phyloP scores from a whole-genome alignment of 2,888 invertebrate genomes.

The Hemicrepidius hirtus region DNA sequence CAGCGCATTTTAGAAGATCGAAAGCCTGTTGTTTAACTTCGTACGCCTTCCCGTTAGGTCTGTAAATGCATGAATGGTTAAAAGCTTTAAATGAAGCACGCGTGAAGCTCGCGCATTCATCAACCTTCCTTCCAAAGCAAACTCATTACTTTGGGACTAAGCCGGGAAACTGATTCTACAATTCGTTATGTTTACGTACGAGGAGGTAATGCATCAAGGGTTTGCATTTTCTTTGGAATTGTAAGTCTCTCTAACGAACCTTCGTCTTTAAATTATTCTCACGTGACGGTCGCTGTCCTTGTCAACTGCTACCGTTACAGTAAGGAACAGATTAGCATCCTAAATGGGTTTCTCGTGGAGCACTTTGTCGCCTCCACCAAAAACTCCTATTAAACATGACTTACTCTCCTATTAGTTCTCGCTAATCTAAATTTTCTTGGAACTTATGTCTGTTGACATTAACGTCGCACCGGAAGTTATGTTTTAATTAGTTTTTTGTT shows the following conservation, averaged over 20 bases:
- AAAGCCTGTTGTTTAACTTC: slow-evolving; percentile 38
- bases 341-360: slow-evolving; percentile 44
- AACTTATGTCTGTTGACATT: slow-evolving; percentile 45
- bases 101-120: slow-evolving; percentile 65
- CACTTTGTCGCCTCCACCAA: slow-evolving; percentile 47
- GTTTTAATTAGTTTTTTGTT: slow-evolving; percentile 45
- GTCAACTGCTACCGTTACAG: slow-evolving; percentile 48
- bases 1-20: slow-evolving; percentile 42
- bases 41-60: slow-evolving; percentile 44
- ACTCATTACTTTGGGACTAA: slow-evolving; percentile 67
- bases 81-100: slow-evolving; percentile 67
- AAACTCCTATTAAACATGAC: slow-evolving; percentile 50
- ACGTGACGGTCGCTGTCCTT: slow-evolving; percentile 52
- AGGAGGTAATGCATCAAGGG: slow-evolving; percentile 65
- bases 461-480: slow-evolving; percentile 36
- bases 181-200: slow-evolving; percentile 66
- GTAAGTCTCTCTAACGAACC: slow-evolving; percentile 59
- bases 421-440: slow-evolving; percentile 49
- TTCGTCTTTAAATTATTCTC: slow-evolving; percentile 54
- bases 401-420: slow-evolving; percentile 50
- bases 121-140: slow-evolving; percentile 64
- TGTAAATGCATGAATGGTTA: slow-evolving; percentile 61
- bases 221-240: slow-evolving; percentile 63
- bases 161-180: slow-evolving; percentile 64
- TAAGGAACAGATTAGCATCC: slow-evolving; percentile 54